Conservation (phyloP, 2,888 invertebrate genomes). For the Scaptomyza parva region DNA sequence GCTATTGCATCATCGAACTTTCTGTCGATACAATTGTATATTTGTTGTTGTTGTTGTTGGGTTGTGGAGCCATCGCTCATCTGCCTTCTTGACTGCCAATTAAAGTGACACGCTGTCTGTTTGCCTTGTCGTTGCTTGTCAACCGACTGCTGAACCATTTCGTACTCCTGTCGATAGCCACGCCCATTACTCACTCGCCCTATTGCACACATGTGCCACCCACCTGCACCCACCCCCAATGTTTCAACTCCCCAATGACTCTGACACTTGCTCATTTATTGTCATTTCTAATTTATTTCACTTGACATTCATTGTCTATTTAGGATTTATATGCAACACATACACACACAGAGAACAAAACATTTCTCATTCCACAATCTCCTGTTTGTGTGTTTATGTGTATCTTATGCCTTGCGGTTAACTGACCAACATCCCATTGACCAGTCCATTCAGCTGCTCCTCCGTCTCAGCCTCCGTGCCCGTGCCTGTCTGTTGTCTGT, state of each 20-base stretch:
- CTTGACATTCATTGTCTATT: slow-evolving; percentile 78
- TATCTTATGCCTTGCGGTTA: slow-evolving; percentile 46
- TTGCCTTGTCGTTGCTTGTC: slow-evolving; percentile 66
- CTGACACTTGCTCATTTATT: slow-evolving; percentile 76
- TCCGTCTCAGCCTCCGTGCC: slow-evolving; percentile 5
- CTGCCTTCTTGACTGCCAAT: slow-evolving; percentile 64
- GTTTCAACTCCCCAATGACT: slow-evolving; percentile 23
- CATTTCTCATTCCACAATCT: slow-evolving; percentile 37
- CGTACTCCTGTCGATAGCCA: slow-evolving; percentile 27
- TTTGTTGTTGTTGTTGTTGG: slow-evolving; percentile 8
- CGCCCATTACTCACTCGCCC: background rate
- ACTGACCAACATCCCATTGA: slow-evolving; percentile 31
- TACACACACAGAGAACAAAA: slow-evolving; percentile 25
- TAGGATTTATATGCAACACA: slow-evolving; percentile 74
- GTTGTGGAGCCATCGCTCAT: slow-evolving; percentile 38
- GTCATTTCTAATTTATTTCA: slow-evolving; percentile 78
- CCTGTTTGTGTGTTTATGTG: slow-evolving; percentile 33
- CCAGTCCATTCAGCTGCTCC: slow-evolving; percentile 9
- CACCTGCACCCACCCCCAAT: background rate
- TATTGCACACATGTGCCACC: background rate
- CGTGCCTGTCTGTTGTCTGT: slow-evolving; percentile 46
- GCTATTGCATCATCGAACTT: slow-evolving; percentile 40
- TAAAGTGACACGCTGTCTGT: slow-evolving; percentile 66
- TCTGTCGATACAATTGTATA: slow-evolving; percentile 7
- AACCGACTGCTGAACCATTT: slow-evolving; percentile 44